Conservation (phyloP, 2,797 vertebrate species). For the Threskiornis aethiopicus region DNA sequence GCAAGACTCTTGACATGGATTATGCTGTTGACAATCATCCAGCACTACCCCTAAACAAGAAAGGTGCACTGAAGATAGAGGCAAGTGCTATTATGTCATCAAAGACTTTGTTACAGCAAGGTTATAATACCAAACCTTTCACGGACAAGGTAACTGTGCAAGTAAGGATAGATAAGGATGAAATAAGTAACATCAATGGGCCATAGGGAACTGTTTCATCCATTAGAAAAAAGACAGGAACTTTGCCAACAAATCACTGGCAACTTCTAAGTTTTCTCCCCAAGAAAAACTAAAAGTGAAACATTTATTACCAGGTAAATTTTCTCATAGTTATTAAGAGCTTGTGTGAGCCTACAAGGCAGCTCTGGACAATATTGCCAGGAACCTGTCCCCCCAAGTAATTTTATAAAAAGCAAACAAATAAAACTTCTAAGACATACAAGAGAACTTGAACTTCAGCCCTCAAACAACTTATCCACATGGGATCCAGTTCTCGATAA, state of each 20-base stretch:
- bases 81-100: neutral
- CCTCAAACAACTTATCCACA: neutral
- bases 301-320: neutral
- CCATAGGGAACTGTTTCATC: neutral
- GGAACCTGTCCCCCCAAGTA: neutral
- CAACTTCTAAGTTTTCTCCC: neutral
- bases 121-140: neutral
- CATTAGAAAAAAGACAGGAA: neutral
- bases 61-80: neutral
- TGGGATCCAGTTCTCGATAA: neutral
- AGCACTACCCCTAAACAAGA: neutral
- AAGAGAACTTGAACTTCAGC: neutral
- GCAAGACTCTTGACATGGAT: neutral
- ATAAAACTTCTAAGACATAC: neutral
- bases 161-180: neutral
- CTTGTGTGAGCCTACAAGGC: neutral
- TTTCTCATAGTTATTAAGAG: neutral
- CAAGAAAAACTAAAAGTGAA: neutral
- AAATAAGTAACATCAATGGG: neutral
- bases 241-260: neutral
- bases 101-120: neutral
- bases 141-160: neutral
- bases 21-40: neutral
- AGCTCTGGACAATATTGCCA: neutral
- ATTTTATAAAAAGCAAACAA: neutral